phyloP scores from a whole-genome alignment of 2,113 vertebrate species.

The Psittacula cyanocephala region DNA sequence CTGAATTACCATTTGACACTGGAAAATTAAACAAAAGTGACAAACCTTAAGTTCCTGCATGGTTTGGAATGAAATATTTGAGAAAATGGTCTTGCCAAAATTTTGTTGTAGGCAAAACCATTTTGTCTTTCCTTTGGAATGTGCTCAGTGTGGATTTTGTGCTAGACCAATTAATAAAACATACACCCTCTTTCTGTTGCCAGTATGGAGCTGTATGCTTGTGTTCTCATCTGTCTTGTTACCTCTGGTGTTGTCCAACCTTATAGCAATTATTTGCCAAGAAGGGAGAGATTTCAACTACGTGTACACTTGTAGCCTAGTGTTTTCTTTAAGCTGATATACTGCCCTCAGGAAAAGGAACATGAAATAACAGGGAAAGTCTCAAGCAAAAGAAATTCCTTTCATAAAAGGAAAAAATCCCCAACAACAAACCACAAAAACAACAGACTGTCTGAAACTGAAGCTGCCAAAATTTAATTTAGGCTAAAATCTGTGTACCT shows the following conservation, averaged over 20 bases:
- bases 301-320: not conserved
- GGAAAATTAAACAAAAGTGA: not conserved
- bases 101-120: not conserved
- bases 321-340: not conserved
- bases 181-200: not conserved
- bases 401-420: not conserved
- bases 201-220: not conserved
- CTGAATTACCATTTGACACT: not conserved
- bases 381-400: not conserved
- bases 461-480: not conserved
- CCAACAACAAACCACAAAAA: not conserved
- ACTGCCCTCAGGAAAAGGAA: not conserved
- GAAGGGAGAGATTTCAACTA: not conserved
- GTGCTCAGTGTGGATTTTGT: not conserved
- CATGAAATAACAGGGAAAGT: not conserved
- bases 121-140: not conserved
- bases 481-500: not conserved
- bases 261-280: not conserved
- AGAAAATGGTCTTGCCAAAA: not conserved
- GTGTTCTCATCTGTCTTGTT: not conserved
- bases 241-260: not conserved
- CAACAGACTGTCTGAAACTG: not conserved
- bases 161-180: not conserved
- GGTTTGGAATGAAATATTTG: not conserved
- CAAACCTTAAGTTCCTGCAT: rapidly evolving